Percentiles rank a stretch among this genome's conserved stretches.
phyloP scores from a whole-genome alignment of 2,888 invertebrate genomes.

The Oligia fasciuncula region DNA sequence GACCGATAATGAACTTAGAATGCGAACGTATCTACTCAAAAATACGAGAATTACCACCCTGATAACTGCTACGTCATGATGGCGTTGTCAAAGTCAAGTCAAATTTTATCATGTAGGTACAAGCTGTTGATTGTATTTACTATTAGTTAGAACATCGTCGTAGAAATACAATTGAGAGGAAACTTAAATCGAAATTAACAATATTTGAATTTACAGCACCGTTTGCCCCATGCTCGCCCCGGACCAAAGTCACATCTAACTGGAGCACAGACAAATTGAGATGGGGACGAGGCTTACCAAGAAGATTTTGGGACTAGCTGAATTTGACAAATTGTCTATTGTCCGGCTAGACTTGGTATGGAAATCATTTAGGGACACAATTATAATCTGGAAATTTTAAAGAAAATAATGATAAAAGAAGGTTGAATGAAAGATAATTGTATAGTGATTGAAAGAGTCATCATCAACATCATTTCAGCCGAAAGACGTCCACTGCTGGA shows the following conservation, averaged over 20 bases:
- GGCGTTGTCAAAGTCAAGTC: too few species aligned
- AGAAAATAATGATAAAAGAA: not conserved
- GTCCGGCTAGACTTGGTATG: not conserved
- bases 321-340: constrained; percentile 44
- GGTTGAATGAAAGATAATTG: not conserved
- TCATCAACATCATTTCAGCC: too few species aligned
- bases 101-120: too few species aligned
- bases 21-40: too few species aligned
- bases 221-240: not conserved
- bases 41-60: too few species aligned
- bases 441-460: not conserved
- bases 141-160: not conserved
- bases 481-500: too few species aligned
- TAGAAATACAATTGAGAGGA: not conserved
- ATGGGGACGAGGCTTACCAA: constrained; percentile 16
- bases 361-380: not conserved
- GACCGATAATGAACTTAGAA: too few species aligned
- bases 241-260: constrained; percentile 28
- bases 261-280: constrained; percentile 35
- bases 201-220: constrained; percentile 2
- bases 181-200: not conserved
- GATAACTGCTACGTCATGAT: too few species aligned
- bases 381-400: not conserved
- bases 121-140: too few species aligned
- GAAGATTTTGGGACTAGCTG: constrained; percentile 30